Percentiles rank a stretch among this genome's conserved stretches.
Conservation (phyloP, 2,888 invertebrate species). For the Noctuana brunneofusca region DNA sequence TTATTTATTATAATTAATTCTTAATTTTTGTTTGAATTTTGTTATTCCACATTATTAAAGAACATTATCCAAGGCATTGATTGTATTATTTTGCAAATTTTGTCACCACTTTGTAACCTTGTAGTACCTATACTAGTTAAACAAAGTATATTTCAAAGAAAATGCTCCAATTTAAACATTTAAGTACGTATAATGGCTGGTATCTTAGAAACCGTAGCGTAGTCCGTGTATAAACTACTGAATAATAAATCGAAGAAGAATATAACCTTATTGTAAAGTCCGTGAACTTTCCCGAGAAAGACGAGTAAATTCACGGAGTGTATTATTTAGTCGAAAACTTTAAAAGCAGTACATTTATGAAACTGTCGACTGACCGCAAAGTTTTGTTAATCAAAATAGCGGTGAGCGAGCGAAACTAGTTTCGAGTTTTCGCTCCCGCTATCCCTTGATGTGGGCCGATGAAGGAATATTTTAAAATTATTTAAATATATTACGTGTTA, state of each 20-base stretch:
- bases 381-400: conserved; percentile 72
- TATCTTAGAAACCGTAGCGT: neutral
- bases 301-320: conserved; percentile 41
- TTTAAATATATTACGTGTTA: conserved; percentile 21
- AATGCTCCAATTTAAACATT: too few species aligned
- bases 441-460: conserved; percentile 55
- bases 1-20: too few species aligned
- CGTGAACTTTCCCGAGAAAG: conserved; percentile 25
- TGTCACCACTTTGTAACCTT: too few species aligned
- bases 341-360: conserved; percentile 62
- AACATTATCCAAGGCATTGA: too few species aligned
- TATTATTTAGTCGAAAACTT: conserved; percentile 59
- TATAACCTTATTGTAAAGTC: conserved; percentile 19
- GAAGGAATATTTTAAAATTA: conserved; percentile 62
- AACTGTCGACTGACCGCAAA: conserved; percentile 56
- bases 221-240: neutral
- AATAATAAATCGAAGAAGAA: conserved; percentile 20
- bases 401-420: conserved; percentile 60
- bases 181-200: neutral
- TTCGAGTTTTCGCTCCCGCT: conserved; percentile 58
- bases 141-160: too few species aligned
- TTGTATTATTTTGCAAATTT: too few species aligned
- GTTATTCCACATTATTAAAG: too few species aligned
- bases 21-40: too few species aligned
- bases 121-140: too few species aligned